Percentiles rank a stretch among this genome's conserved stretches.
phyloP scores from a whole-genome alignment of 2,797 vertebrate species.

The Macroramphosus scolopax region DNA sequence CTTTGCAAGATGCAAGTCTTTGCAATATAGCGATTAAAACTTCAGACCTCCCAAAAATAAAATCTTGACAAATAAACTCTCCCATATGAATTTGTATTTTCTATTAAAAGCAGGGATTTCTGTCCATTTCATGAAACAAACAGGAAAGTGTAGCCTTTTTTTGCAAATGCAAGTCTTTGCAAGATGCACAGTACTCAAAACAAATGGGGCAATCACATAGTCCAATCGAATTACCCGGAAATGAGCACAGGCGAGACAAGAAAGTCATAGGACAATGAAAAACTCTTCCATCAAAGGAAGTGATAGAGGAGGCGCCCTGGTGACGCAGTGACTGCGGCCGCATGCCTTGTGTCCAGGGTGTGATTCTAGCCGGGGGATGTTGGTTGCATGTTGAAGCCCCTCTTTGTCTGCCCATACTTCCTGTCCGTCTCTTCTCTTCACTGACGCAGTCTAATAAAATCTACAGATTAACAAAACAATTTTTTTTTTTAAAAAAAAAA shows the following conservation, averaged over 20 bases:
- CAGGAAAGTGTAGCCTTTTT: no score
- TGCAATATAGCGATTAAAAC: constrained; percentile 80
- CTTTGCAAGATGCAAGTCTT: no score
- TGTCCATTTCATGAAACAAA: no score
- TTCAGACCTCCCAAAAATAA: constrained; percentile 14
- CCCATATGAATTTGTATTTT: constrained; percentile 39
- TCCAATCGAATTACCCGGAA: not conserved
- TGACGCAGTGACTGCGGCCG: no score
- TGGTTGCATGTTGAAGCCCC: not conserved
- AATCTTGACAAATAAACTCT: constrained; percentile 6
- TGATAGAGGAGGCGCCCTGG: no score
- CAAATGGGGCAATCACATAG: constrained; percentile 1
- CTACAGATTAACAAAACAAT: no score
- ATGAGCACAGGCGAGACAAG: not conserved
- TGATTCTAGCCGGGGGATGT: not conserved
- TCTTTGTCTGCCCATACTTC: not conserved
- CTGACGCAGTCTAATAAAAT: no score
- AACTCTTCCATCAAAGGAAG: not conserved
- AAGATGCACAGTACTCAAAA: constrained; percentile 7
- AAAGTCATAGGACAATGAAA: not conserved
- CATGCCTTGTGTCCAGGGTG: not conserved
- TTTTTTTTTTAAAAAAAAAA: no score
- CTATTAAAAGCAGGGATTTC: constrained; percentile 35
- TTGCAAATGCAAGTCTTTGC: no score
- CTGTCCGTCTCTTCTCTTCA: no score